Base-by-base conservation (phyloP, 1,140 invertebrate genomes). In the Lepidurus apus region DNA sequence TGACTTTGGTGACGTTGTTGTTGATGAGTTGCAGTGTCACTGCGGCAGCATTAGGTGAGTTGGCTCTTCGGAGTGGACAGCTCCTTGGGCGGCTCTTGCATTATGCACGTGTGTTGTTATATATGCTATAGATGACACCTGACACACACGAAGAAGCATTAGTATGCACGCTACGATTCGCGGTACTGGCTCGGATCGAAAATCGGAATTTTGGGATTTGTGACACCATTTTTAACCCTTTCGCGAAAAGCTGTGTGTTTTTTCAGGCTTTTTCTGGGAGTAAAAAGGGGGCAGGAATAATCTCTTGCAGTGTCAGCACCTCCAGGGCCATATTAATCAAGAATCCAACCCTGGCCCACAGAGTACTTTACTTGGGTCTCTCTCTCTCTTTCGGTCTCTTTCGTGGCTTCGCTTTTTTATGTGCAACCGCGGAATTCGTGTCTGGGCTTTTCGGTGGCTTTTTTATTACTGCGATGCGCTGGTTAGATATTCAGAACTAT, bases 1-100 rank as follows among this genome's bases (percentile, higher is more conserved):
- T 65, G 53, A 65, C 53, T 65, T 65, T 65, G 53, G 7, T 65
- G 21, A 65, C 53, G 21, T 21, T 65, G 53, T 65, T 34, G 3
- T 34, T 65, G 53, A 65, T 65, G 53, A 65, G 53, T 65, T 65
- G 53, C 53, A 21, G 53, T 65, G 53, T 65, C 53, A 65, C 53
- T 65, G 53, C 53, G 53, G 53, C 53, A 65, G 21, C n/a, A 17
- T 13, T n/a, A 65, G 53, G 53, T 65, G 17, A 7, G 13, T 13
- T 13, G 13, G 13, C 17, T 4, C 17, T 13, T 9, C 17, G 53
- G 21, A 17, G 53, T 17, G 6, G 53, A 65, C 34, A 34, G 34
- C 34, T 34, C 34, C 34, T 34, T 34, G 34, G 34, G 34, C 34
- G 34, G 34, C 2, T 34, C 34, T 34, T 34, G 34, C 34, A 34